These are phyloP conservation scores for Dromius quadrimaculatus DNA, from an alignment of 2,888 invertebrate species.

Conservation along the genomic window DNA sequence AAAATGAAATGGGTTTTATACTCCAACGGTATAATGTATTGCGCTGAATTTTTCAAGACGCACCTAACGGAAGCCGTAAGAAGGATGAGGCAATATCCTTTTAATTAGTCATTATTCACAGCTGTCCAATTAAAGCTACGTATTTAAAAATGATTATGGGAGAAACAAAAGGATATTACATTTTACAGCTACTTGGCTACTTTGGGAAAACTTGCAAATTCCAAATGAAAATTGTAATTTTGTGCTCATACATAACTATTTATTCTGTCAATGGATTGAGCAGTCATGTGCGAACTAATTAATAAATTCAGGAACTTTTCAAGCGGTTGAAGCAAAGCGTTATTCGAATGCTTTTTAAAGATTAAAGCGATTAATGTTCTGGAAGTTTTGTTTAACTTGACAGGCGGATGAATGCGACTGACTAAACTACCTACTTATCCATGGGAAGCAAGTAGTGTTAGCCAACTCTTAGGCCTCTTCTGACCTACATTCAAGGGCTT, in stretches of 20 bases:
- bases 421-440: constrained; percentile 39
- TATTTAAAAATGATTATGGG: no score
- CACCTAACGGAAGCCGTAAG: no score
- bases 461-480: constrained; percentile 50
- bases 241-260: background rate
- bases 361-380: constrained; percentile 41
- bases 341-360: constrained; percentile 47
- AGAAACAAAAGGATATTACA: no score
- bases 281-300: constrained; percentile 13
- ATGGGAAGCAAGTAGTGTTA: constrained; percentile 29
- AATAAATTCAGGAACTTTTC: constrained; percentile 25
- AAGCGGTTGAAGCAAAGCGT: background rate
- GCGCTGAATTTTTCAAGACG: background rate
- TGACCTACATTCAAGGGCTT: constrained; percentile 51
- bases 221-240: constrained; percentile 22
- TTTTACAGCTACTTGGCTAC: no score
- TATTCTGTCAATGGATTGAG: constrained; percentile 8
- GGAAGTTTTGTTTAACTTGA: constrained; percentile 42
- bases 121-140: no score
- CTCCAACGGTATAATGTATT: constrained; percentile 4
- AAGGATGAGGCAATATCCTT: no score
- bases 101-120: no score
- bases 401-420: constrained; percentile 8
- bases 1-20: background rate
- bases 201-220: no score